Base-by-base conservation (phyloP, 2,888 invertebrate species). In the Fragum fragum region DNA sequence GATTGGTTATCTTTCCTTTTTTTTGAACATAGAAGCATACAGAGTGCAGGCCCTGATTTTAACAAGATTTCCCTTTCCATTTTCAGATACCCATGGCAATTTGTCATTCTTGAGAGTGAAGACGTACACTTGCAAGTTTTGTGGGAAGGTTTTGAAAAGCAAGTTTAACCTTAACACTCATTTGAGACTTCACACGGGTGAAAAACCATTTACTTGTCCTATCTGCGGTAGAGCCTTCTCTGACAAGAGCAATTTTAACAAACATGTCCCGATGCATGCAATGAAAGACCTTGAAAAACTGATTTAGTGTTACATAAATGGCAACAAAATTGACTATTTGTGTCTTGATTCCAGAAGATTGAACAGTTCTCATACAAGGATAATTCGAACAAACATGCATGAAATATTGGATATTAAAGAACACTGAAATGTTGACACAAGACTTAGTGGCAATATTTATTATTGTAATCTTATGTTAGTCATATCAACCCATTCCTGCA, bases 201-300 rank as follows among this genome's bases (percentile, higher is more conserved):
- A 76, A 39, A 76, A 76, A 26, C 76, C 76, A 9, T 76, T 52
- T 47, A 63, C 29, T 23, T 76, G 76, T 61, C 29, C 7, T n/a
- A 39, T 39, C 23, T 77, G 77, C 29, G 72, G 72, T 14, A 72
- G 63, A 42, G 71, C 61, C 1, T 76, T 61, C 29, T 59, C 76
- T 6, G 76, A 76, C 55, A 76, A 70, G n/a, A 76, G 76, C 61
- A 76, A 76, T 59, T 70, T 39, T 59, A 76, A 76, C 21, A 76
- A 76, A 57, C 76, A 76, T 71, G 52, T 53, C 16, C 52, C 28
- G 3, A 32, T n/a, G 32, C 74, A 74, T 55, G 39, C 32, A 11
- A 23, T 73, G 72, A 32, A 36, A 57, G 57, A 72, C 9, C 36
- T 57, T 47, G 18, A 47, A 47, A 47, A 47, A 47, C 47, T 47